These are phyloP conservation scores for Isaurus tuberculatus DNA, from an alignment of 92 coral and sea anemone species.

Conservation along the genomic window DNA sequence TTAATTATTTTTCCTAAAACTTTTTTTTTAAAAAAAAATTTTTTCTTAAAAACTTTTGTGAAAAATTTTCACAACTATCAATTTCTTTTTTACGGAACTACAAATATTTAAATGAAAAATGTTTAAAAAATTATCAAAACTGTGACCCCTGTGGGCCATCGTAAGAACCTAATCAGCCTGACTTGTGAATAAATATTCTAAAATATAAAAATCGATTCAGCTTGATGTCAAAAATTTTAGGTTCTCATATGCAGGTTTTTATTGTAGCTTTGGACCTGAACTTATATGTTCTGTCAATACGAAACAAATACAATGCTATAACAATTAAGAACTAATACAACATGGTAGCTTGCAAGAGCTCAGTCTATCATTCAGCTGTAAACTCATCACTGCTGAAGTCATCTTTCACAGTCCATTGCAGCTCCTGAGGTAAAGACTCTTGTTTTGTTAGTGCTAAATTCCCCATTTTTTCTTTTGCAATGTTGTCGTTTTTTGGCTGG, in stretches of 20 bases:
- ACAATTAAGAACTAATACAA: background rate
- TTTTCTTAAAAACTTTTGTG: too few species aligned
- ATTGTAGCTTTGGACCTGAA: background rate
- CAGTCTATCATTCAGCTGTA: background rate
- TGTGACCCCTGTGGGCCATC: background rate
- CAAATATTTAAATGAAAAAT: too few species aligned
- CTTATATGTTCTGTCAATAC: background rate
- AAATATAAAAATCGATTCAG: constrained; percentile 26
- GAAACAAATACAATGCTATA: background rate
- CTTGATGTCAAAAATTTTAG: constrained; percentile 14
- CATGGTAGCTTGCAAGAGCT: background rate
- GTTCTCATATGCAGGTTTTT: constrained; percentile 3
- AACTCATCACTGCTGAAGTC: background rate
- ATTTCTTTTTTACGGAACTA: too few species aligned
- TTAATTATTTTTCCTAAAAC: too few species aligned
- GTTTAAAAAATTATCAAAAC: too few species aligned
- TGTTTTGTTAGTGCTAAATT: background rate
- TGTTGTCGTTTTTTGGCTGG: background rate
- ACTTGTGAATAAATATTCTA: constrained; percentile 14
- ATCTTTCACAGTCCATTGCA: background rate
- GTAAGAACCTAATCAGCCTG: constrained; percentile 44
- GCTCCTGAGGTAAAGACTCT: background rate
- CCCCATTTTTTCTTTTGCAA: constrained; percentile 1
- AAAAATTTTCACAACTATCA: too few species aligned
- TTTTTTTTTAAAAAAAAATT: too few species aligned